Conservation (phyloP, 92 coral and sea anemone genomes). For the Siderastrea siderea region DNA sequence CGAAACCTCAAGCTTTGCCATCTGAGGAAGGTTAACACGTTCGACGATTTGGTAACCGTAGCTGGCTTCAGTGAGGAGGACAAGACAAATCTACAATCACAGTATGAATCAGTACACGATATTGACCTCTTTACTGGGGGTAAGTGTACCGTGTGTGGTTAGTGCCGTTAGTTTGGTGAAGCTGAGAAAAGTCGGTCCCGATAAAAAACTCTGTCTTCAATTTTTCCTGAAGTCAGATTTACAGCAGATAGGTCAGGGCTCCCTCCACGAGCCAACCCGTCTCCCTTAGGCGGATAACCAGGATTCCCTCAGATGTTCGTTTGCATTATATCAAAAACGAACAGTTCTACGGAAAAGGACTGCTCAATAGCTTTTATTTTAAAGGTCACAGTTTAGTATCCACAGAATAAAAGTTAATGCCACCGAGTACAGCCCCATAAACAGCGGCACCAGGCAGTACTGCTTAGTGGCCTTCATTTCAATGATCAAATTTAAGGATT, state of each 20-base stretch:
- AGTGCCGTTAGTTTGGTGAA: too few species aligned
- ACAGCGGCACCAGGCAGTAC: not conserved
- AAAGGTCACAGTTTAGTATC: not conserved
- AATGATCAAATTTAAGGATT: not conserved
- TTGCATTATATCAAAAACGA: not conserved
- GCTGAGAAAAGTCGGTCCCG: too few species aligned
- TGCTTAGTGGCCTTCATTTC: not conserved
- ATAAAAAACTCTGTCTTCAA: too few species aligned
- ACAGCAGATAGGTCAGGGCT: too few species aligned
- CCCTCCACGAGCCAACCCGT: too few species aligned
- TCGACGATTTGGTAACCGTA: not conserved
- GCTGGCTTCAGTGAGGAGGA: slow-evolving; percentile 23
- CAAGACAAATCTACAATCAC: not conserved
- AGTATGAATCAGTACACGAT: slow-evolving; percentile 27
- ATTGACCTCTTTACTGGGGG: slow-evolving; percentile 89
- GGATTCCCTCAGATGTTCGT: not conserved
- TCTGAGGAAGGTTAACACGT: not conserved
- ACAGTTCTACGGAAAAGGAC: not conserved
- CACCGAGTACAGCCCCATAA: too few species aligned
- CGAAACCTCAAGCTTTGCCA: slow-evolving; percentile 25
- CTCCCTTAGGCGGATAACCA: not conserved
- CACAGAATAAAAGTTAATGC: not conserved
- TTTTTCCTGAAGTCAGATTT: too few species aligned
- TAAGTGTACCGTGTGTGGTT: not conserved
- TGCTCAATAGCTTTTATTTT: not conserved